phyloP scores from a whole-genome alignment of 2,797 vertebrate genomes.

The Gallinago solitaria region DNA sequence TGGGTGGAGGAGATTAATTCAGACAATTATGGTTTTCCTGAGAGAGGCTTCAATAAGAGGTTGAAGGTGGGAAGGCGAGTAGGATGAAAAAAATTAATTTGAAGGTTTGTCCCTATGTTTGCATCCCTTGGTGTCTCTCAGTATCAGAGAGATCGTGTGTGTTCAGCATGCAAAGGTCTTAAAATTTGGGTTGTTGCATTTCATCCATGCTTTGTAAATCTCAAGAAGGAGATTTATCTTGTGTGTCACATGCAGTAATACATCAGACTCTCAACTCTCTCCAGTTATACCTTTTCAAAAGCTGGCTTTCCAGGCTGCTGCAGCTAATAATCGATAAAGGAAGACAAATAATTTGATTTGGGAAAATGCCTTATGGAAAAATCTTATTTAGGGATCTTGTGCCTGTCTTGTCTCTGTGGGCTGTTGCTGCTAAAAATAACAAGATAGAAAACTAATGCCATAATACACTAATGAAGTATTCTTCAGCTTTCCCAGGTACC shows the following conservation, averaged over 20 bases:
- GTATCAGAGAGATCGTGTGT: rapidly evolving
- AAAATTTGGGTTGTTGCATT: not conserved
- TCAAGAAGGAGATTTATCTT: not conserved
- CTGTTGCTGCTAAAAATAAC: not conserved
- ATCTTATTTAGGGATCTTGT: not conserved
- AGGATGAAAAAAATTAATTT: not conserved
- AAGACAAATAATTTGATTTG: not conserved
- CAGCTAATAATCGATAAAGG: not conserved
- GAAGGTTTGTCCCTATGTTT: not conserved
- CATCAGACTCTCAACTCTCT: not conserved
- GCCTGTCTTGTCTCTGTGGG: not conserved
- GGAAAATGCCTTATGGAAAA: not conserved
- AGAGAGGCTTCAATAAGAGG: not conserved
- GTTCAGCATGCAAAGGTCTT: not conserved
- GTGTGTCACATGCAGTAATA: not conserved
- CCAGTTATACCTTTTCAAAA: not conserved
- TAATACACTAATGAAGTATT: not conserved
- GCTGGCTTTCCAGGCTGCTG: not conserved
- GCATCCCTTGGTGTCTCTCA: not conserved
- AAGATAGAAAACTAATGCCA: not conserved
- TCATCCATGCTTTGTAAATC: not conserved
- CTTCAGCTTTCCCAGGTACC: not conserved
- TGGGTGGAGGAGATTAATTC: not conserved
- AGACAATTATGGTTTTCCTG: not conserved
- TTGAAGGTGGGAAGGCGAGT: not conserved